A percentile compares a stretch with the other conserved stretches of the same genome.
Conservation (phyloP, 2,113 vertebrate genomes). For the Tychaedon coryphoeus region DNA sequence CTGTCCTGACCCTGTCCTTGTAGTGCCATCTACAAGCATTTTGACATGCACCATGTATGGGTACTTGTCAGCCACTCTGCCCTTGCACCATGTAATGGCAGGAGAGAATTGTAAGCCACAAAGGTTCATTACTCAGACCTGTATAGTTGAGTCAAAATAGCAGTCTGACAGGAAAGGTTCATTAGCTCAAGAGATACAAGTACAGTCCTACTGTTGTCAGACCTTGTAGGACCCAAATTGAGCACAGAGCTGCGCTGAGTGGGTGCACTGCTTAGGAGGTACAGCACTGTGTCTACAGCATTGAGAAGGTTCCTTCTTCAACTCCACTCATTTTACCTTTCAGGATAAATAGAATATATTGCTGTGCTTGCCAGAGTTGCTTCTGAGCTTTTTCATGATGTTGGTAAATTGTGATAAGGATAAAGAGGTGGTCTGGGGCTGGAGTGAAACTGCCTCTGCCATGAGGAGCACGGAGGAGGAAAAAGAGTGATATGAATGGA, state of each 20-base stretch:
- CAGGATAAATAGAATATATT: neutral
- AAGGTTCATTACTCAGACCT: neutral
- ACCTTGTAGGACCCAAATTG: neutral
- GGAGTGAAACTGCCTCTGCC: neutral
- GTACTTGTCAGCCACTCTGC: neutral
- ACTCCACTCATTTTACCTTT: neutral
- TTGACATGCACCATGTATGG: too few relatives aligned
- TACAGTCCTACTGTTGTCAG: neutral
- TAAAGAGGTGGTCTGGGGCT: neutral
- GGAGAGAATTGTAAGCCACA: neutral
- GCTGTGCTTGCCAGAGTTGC: neutral
- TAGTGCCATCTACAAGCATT: neutral
- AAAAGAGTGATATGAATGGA: neutral
- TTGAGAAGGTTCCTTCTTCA: neutral
- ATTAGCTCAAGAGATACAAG: neutral
- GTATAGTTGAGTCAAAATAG: neutral
- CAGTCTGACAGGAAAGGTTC: neutral
- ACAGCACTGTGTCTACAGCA: neutral
- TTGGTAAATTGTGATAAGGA: neutral
- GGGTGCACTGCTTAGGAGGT: fast-evolving
- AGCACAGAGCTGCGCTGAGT: neutral
- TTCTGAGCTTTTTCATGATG: neutral
- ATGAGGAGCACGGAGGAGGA: neutral
- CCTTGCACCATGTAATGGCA: neutral
- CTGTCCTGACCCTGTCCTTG: neutral